These are phyloP conservation scores for Gila orcuttii DNA, from an alignment of 2,113 vertebrate genomes.

Conservation along the genomic window DNA sequence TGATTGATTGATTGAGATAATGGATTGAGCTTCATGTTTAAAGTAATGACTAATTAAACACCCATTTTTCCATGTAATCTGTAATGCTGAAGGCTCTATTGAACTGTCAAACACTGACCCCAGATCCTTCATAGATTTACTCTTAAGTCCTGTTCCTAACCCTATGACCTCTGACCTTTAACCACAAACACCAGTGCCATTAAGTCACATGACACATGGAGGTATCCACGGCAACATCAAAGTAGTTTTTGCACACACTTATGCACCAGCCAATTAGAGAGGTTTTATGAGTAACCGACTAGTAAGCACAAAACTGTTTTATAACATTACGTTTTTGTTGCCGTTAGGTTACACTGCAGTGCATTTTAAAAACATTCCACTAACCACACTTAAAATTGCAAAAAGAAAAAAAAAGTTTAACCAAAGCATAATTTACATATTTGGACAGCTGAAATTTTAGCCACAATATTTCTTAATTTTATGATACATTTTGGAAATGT, in stretches of 20 bases:
- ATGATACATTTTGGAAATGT: no score
- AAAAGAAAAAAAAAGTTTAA: background rate
- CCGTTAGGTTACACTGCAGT: background rate
- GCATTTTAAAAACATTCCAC: background rate
- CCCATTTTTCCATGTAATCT: background rate
- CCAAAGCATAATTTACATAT: background rate
- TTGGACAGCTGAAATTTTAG: background rate
- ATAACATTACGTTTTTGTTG: background rate
- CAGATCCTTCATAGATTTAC: background rate
- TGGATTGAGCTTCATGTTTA: no score
- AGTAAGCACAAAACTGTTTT: background rate
- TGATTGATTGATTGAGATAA: no score
- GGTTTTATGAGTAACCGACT: background rate
- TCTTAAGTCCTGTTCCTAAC: conserved; percentile 9
- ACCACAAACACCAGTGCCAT: background rate
- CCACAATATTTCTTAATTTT: no score
- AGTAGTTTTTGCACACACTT: background rate
- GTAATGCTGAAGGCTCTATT: background rate
- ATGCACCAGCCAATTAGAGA: background rate
- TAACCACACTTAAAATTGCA: background rate
- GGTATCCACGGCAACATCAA: background rate
- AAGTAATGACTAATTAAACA: background rate
- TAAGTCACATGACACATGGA: background rate
- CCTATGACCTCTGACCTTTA: background rate
- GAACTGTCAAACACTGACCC: conserved; percentile 16